Evolutionary conservation across 2,888 invertebrate genomes (phyloP).

Genomic region (Trichopria drosophilae): DNA sequence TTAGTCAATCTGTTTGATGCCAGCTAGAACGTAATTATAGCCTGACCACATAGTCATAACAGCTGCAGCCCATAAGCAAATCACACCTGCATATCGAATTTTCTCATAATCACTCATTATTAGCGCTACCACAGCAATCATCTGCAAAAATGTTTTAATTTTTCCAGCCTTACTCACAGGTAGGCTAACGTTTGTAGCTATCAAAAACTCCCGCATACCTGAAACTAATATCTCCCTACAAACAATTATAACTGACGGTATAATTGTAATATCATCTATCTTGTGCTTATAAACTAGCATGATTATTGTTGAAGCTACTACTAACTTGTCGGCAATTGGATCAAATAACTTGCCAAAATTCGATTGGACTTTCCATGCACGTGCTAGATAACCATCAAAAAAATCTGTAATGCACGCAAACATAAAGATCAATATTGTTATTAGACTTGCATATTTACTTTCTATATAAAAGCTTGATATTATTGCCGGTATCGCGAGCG

Average conservation of each 20-base stretch:
- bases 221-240: constrained; percentile 14
- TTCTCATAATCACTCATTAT: constrained; percentile 10
- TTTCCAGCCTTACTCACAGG: constrained; percentile 11
- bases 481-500: constrained; percentile 13
- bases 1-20: constrained; percentile 17
- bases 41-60: constrained; percentile 13
- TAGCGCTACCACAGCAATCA: constrained; percentile 17
- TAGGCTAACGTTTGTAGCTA: constrained; percentile 9
- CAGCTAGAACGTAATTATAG: constrained; percentile 15
- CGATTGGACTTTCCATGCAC: constrained; percentile 10
- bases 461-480: constrained; percentile 16
- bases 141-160: constrained; percentile 17
- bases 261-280: constrained; percentile 11
- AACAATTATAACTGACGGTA: constrained; percentile 11
- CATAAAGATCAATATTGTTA: constrained; percentile 13
- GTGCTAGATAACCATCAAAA: constrained; percentile 16
- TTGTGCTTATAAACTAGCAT: constrained; percentile 15
- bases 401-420: constrained; percentile 18
- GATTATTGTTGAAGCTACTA: constrained; percentile 12
- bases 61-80: constrained; percentile 19
- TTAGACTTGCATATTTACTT: constrained; percentile 9
- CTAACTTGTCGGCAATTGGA: constrained; percentile 16
- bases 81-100: constrained; percentile 12
- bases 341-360: constrained; percentile 13
- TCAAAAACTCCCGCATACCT: constrained; percentile 10